Conservation (phyloP, 2,888 invertebrate species). For the Gasteruption jaculator region DNA sequence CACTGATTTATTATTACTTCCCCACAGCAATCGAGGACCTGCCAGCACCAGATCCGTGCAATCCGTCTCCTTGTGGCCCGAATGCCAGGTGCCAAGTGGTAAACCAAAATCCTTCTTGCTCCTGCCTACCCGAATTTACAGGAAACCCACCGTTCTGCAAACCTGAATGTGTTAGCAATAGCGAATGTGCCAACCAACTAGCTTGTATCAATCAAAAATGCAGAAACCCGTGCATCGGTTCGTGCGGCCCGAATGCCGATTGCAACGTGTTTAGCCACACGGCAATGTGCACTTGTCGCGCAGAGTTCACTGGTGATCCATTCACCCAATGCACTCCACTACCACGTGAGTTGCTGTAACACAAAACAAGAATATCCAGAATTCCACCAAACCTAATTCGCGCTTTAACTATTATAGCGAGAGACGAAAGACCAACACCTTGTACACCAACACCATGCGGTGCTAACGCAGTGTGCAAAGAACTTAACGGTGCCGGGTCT, state of each 20-base stretch:
- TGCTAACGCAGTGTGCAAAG: slow-evolving; percentile 65
- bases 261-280: slow-evolving; percentile 44
- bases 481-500: slow-evolving; percentile 54
- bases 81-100: slow-evolving; percentile 51
- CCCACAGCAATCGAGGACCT: slow-evolving; percentile 12
- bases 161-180: slow-evolving; percentile 50
- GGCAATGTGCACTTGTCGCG: slow-evolving; percentile 48
- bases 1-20: slow-evolving; percentile 7
- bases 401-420: slow-evolving; percentile 1
- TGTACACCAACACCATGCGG: slow-evolving; percentile 76
- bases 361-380: not conserved
- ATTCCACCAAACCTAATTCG: not conserved
- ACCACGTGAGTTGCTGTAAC: slow-evolving; percentile 28
- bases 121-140: slow-evolving; percentile 53
- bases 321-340: slow-evolving; percentile 34
- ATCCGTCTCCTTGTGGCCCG: slow-evolving; percentile 54
- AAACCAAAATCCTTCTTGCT: slow-evolving; percentile 55
- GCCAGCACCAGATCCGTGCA: slow-evolving; percentile 45
- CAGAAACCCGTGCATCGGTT: slow-evolving; percentile 42
- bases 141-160: slow-evolving; percentile 54
- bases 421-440: slow-evolving; percentile 49
- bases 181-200: slow-evolving; percentile 49
- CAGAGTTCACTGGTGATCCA: slow-evolving; percentile 46
- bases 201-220: slow-evolving; percentile 48
- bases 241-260: slow-evolving; percentile 43